These are phyloP conservation scores for Silurus meridionalis DNA, from an alignment of 2,113 vertebrate genomes.

Conservation along the genomic window DNA sequence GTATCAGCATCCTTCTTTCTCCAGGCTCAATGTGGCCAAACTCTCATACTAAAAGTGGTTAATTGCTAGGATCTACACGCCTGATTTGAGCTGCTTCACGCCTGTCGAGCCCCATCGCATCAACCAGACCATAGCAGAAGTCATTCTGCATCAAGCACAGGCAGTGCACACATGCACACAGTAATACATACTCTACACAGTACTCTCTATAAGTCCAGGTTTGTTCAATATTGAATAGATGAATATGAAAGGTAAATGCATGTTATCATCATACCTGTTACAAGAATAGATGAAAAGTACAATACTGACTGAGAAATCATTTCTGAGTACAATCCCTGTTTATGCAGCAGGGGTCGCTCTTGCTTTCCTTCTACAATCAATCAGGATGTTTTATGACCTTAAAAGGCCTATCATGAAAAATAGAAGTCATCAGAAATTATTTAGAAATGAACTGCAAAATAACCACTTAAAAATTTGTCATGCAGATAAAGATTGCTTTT, in stretches of 20 bases:
- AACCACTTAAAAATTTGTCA: not conserved
- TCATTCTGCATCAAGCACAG: constrained; percentile 59
- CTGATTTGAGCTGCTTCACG: constrained; percentile 79
- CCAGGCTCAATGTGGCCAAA: constrained; percentile 71
- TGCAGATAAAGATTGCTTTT: not conserved
- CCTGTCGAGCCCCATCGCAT: constrained; percentile 75
- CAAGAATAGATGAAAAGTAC: not conserved
- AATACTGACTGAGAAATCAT: not conserved
- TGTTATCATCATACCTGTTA: not conserved
- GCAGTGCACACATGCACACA: constrained; percentile 47
- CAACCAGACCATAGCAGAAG: constrained; percentile 67
- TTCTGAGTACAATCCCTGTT: not conserved
- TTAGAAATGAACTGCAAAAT: constrained; percentile 1
- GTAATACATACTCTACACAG: not conserved
- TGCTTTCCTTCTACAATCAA: constrained; percentile 48
- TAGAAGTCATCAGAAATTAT: constrained; percentile 16
- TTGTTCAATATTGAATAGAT: not conserved
- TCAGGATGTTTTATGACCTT: constrained; percentile 4
- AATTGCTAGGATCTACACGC: constrained; percentile 75
- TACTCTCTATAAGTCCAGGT: not conserved
- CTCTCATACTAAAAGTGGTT: constrained; percentile 76
- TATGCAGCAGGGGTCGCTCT: constrained; percentile 73
- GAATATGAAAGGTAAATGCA: no score
- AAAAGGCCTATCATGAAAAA: not conserved
- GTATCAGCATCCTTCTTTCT: constrained; percentile 52